phyloP scores from a whole-genome alignment of 2,113 vertebrate species.

The Thamnophis sirtalis region DNA sequence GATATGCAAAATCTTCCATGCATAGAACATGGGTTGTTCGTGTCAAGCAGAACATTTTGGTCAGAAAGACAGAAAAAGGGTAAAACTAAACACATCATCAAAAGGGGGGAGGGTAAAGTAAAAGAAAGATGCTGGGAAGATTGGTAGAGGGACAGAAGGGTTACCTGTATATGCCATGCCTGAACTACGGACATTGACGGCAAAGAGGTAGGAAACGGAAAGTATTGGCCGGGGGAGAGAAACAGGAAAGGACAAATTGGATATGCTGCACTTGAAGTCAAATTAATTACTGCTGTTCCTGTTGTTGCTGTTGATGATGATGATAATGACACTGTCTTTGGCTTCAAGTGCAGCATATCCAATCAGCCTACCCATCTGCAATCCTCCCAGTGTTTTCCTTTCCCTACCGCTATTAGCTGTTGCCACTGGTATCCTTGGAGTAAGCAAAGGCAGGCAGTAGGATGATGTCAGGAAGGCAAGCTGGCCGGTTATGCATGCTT shows the following conservation, averaged over 20 bases:
- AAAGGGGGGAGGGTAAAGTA: not conserved
- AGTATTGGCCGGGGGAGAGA: not conserved
- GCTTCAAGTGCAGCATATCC: not conserved
- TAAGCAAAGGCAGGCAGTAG: not conserved
- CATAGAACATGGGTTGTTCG: not conserved
- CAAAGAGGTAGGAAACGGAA: not conserved
- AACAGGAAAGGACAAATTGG: not conserved
- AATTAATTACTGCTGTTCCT: not conserved
- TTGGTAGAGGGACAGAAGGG: not conserved
- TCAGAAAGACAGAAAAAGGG: not conserved
- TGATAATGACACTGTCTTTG: not conserved
- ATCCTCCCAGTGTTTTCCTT: not conserved
- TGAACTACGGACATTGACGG: not conserved
- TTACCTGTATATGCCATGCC: not conserved
- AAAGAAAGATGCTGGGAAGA: not conserved
- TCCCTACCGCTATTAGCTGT: not conserved
- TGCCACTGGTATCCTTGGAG: not conserved
- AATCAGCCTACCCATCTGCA: not conserved
- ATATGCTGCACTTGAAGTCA: not conserved
- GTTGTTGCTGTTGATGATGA: not conserved
- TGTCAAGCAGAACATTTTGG: not conserved
- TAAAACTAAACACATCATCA: not conserved
- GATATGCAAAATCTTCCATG: not conserved
- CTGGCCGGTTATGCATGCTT: not conserved
- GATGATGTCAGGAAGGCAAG: not conserved